Evolutionary conservation across 1,140 invertebrate species (phyloP).

Genomic region (Drosophila orosa): DNA sequence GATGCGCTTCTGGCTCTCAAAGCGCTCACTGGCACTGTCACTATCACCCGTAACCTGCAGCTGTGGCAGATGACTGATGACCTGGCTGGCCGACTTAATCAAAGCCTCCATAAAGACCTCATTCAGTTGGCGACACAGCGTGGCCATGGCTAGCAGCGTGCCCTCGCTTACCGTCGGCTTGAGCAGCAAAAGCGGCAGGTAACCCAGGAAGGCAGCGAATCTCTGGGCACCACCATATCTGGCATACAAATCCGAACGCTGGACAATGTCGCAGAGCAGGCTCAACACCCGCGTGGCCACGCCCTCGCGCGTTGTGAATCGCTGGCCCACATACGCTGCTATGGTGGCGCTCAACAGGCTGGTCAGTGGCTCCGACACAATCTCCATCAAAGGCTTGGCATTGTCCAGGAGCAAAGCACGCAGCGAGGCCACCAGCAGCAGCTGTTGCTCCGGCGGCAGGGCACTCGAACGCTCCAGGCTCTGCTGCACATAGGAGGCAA

Average conservation of each 20-base stretch:
- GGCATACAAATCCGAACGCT: constrained; percentile 78
- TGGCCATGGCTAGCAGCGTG: constrained; percentile 65
- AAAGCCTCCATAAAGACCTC: constrained; percentile 55
- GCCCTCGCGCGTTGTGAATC: constrained; percentile 65
- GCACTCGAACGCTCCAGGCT: constrained; percentile 18
- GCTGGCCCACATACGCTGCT: constrained; percentile 58
- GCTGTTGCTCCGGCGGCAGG: constrained; percentile 39
- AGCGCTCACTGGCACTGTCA: constrained; percentile 28
- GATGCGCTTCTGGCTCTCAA: constrained; percentile 72
- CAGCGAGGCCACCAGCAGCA: constrained; percentile 78
- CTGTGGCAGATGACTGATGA: constrained; percentile 53
- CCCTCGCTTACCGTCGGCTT: constrained; percentile 62
- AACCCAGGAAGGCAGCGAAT: constrained; percentile 61
- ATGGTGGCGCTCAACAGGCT: constrained; percentile 51
- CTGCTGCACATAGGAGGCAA: constrained; percentile 43
- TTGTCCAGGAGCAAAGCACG: constrained; percentile 84
- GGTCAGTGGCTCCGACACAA: constrained; percentile 40
- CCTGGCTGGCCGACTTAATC: not conserved
- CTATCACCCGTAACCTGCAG: constrained; percentile 58
- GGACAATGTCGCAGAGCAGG: constrained; percentile 84
- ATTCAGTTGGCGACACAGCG: constrained; percentile 74
- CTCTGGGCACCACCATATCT: constrained; percentile 77
- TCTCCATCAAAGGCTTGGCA: constrained; percentile 73
- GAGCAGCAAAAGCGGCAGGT: constrained; percentile 66
- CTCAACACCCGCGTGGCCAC: constrained; percentile 58